Conservation (phyloP, 2,113 vertebrate genomes). For the Aspidoscelis tigris region DNA sequence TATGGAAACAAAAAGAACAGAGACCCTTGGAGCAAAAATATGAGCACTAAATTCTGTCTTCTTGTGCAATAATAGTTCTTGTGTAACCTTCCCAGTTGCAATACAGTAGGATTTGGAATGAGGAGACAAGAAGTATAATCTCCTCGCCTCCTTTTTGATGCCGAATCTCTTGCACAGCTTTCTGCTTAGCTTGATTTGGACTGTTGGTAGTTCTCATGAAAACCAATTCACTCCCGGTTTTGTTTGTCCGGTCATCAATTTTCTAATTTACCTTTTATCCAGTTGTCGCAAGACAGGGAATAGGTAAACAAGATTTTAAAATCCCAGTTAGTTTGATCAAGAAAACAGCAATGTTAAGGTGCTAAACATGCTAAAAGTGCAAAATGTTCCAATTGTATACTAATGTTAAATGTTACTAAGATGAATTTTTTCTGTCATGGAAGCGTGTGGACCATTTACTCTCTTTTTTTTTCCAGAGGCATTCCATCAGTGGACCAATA, state of each 20-base stretch:
- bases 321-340: too few species aligned
- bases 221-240: too few species aligned
- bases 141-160: neutral
- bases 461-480: constrained; percentile 83
- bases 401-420: too few species aligned
- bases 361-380: too few species aligned
- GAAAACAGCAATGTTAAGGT: too few species aligned
- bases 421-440: neutral
- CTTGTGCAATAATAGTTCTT: neutral
- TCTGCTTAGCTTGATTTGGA: neutral
- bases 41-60: neutral
- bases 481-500: constrained; percentile 89
- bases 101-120: neutral
- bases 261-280: too few species aligned
- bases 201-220: neutral
- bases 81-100: neutral
- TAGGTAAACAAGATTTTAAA: too few species aligned
- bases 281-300: too few species aligned
- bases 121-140: neutral
- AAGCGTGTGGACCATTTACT: neutral
- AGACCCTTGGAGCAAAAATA: neutral
- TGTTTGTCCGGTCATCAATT: too few species aligned
- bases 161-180: neutral
- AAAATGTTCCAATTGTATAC: too few species aligned
- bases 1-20: neutral